Percentiles rank a stretch among this genome's conserved stretches.
Conservation (phyloP, 2,113 vertebrate genomes). For the Pseudorectes ferrugineus region DNA sequence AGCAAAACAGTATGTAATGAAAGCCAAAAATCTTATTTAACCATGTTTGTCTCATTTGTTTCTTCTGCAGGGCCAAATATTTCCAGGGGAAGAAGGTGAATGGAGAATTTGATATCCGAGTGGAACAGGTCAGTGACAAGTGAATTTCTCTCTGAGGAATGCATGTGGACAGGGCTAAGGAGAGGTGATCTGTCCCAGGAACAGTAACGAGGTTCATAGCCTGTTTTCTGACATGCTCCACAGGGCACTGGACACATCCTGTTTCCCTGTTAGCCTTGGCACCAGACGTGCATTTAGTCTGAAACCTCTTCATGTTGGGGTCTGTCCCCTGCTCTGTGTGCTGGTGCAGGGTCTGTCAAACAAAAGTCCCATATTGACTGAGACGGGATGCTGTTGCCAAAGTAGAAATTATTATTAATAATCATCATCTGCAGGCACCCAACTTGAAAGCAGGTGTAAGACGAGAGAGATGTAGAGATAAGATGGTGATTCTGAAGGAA, state of each 20-base stretch:
- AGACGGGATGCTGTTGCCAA: background rate
- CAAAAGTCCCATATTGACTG: background rate
- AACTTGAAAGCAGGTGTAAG: background rate
- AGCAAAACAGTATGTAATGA: background rate
- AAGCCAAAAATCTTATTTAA: background rate
- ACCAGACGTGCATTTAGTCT: background rate
- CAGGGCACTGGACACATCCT: background rate
- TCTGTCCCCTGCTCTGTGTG: background rate
- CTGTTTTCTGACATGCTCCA: background rate
- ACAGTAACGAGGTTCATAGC: background rate
- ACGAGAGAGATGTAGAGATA: background rate
- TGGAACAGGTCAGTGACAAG: slow-evolving; percentile 87
- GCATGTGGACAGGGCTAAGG: background rate
- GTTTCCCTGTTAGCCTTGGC: background rate
- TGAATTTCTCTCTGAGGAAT: background rate
- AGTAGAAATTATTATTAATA: background rate
- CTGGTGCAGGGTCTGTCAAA: background rate
- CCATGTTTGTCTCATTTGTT: background rate
- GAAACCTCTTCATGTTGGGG: background rate
- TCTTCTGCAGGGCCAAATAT: slow-evolving; percentile 85
- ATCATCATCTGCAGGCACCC: background rate
- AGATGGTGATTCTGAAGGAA: background rate
- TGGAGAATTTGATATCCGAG: slow-evolving; percentile 90
- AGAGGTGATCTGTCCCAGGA: background rate
- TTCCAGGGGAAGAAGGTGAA: slow-evolving; percentile 93